Evolutionary conservation across 1,140 invertebrate species (phyloP).

Genomic region (Zaprionus camerounensis): DNA sequence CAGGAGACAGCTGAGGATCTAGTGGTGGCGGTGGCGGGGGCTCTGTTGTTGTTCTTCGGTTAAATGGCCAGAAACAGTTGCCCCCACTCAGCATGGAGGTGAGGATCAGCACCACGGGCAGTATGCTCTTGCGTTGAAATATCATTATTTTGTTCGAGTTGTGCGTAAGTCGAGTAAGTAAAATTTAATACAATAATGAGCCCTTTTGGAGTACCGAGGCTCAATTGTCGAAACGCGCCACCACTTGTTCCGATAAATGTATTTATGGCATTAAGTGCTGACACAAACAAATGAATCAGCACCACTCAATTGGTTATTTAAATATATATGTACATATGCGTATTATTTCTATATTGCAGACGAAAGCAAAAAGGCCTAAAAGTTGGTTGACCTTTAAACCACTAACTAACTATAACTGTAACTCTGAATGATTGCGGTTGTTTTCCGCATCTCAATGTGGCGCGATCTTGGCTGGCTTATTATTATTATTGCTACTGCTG

Average conservation of each 20-base stretch:
- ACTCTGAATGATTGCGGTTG: neutral
- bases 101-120: slow-evolving; percentile 24
- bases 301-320: slow-evolving; percentile 11
- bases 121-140: neutral
- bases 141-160: slow-evolving; percentile 44
- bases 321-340: neutral
- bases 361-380: neutral
- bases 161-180: slow-evolving; percentile 14
- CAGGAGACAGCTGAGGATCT: slow-evolving; percentile 66
- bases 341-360: neutral
- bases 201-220: slow-evolving; percentile 1
- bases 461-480: slow-evolving; percentile 17
- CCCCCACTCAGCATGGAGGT: slow-evolving; percentile 5
- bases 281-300: slow-evolving; percentile 61
- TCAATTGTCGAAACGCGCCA: slow-evolving; percentile 28
- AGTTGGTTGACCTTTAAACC: slow-evolving; percentile 46
- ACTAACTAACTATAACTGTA: slow-evolving; percentile 15
- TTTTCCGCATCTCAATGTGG: slow-evolving; percentile 23
- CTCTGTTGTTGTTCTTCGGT: slow-evolving; percentile 26
- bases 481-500: neutral
- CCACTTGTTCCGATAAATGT: slow-evolving; percentile 40
- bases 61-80: slow-evolving; percentile 66
- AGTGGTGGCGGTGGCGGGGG: slow-evolving; percentile 35
- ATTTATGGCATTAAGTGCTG: slow-evolving; percentile 14
- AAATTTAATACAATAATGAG: slow-evolving; percentile 6